Evolutionary conservation across 2,797 vertebrate species (phyloP).

Genomic region (Fistularia tabacaria): DNA sequence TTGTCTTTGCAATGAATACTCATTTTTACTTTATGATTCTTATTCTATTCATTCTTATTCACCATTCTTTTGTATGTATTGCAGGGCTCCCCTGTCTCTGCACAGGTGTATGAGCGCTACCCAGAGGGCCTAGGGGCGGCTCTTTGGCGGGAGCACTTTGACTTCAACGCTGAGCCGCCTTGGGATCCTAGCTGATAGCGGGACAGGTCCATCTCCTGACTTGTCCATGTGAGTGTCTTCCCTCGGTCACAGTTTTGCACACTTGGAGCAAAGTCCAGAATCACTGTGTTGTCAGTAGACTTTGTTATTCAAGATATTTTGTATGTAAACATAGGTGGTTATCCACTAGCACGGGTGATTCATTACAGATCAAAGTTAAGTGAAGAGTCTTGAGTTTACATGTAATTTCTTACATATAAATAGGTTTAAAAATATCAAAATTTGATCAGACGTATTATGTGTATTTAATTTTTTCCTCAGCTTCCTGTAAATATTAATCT

Average conservation of each 20-base stretch:
- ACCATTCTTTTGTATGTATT: neutral
- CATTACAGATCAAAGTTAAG: no score
- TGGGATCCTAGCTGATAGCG: conserved; percentile 99
- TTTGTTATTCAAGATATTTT: neutral
- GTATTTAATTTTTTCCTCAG: no score
- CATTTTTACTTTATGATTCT: neutral
- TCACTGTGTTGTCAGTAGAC: neutral
- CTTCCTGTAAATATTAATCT: no score
- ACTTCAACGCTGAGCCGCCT: conserved; percentile 99
- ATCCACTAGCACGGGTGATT: no score
- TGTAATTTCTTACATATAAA: no score
- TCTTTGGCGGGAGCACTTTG: conserved; percentile 99
- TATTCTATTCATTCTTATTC: neutral
- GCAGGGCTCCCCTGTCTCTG: conserved; percentile 85
- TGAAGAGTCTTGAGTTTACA: no score
- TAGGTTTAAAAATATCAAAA: no score
- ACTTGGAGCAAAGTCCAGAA: conserved; percentile 31
- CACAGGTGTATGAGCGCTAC: conserved; percentile 94
- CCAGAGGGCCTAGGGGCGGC: conserved; percentile 99
- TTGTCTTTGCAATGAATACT: no score
- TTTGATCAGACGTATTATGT: no score
- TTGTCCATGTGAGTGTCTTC: conserved; percentile 93
- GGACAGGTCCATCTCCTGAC: conserved; percentile 99
- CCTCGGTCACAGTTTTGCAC: neutral
- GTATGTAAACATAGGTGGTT: no score